Percentiles rank a stretch among this genome's conserved stretches.
These are phyloP conservation scores for Cryptosula pallasiana DNA, from an alignment of 2,888 invertebrate species.

Conservation along the genomic window DNA sequence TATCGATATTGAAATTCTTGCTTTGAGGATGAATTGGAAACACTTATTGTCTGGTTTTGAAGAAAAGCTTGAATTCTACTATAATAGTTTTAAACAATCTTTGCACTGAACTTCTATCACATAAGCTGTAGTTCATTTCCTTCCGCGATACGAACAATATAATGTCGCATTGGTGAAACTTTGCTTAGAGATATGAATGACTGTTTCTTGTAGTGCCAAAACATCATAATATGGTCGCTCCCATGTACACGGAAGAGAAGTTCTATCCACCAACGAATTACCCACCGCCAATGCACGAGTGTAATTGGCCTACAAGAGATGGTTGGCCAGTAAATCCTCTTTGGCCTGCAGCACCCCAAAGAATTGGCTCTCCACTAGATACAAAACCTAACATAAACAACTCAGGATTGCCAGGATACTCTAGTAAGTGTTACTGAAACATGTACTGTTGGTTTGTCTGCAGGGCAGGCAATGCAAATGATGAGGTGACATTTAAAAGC, in stretches of 20 bases:
- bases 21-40: too few relatives aligned
- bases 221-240: neutral
- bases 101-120: too few relatives aligned
- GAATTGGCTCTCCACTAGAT: conserved; percentile 11
- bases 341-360: conserved; percentile 2
- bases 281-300: neutral
- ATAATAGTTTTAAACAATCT: too few relatives aligned
- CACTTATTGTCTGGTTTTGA: too few relatives aligned
- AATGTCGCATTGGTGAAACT: too few relatives aligned
- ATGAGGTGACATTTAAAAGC: neutral
- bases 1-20: too few relatives aligned
- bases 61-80: too few relatives aligned
- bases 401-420: conserved; percentile 14
- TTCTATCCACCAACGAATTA: conserved; percentile 10
- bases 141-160: too few relatives aligned
- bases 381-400: conserved; percentile 14
- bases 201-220: conserved; percentile 7
- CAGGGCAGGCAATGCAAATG: neutral
- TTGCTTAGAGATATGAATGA: too few relatives aligned
- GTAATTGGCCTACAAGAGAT: conserved; percentile 9
- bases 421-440: neutral
- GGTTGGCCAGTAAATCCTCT: neutral
- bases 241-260: conserved; percentile 12
- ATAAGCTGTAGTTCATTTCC: too few relatives aligned
- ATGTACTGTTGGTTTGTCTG: neutral